Conservation (phyloP, 2,113 vertebrate genomes). For the Scomber scombrus region DNA sequence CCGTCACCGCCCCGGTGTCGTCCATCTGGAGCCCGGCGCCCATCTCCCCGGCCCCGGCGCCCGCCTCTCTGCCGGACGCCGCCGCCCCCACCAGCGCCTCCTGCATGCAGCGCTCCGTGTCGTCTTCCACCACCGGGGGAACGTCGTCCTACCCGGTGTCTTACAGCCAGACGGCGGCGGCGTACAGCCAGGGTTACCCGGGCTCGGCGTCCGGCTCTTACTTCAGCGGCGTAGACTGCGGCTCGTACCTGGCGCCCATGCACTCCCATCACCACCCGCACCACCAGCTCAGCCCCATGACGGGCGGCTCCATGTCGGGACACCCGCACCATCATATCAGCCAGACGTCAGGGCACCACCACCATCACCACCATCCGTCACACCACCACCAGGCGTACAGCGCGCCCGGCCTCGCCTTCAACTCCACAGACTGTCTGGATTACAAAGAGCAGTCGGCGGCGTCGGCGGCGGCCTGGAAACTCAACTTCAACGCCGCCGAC, state of each 20-base stretch:
- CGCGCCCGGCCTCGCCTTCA: slow-evolving; percentile 88
- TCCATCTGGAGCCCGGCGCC: slow-evolving; percentile 98
- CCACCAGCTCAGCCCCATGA: slow-evolving; percentile 96
- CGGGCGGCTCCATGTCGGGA: slow-evolving; percentile 89
- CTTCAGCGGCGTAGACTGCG: slow-evolving; percentile 94
- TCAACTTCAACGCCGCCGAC: slow-evolving; percentile 97
- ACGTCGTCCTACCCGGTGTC: slow-evolving; percentile 91
- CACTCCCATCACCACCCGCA: slow-evolving; percentile 93
- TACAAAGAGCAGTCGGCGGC: slow-evolving; percentile 92
- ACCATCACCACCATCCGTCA: slow-evolving; percentile 90
- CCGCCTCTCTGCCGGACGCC: slow-evolving; percentile 85
- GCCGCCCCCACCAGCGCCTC: slow-evolving; percentile 88
- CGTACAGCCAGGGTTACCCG: slow-evolving; percentile 92
- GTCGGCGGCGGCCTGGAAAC: slow-evolving; percentile 93
- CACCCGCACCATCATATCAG: slow-evolving; percentile 90
- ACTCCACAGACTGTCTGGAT: slow-evolving; percentile 96
- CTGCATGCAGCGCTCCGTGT: slow-evolving; percentile 92
- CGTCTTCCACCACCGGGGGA: slow-evolving; percentile 58
- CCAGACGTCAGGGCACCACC: slow-evolving; percentile 91
- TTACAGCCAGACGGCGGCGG: slow-evolving; percentile 91
- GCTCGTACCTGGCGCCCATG: slow-evolving; percentile 95
- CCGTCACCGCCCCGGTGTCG: slow-evolving; percentile 88
- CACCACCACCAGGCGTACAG: slow-evolving; percentile 93
- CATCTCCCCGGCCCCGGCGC: slow-evolving; percentile 90
- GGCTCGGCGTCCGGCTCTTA: slow-evolving; percentile 89